Evolutionary conservation across 2,113 vertebrate genomes (phyloP).

Genomic region (Pomatorhinus ruficollis): DNA sequence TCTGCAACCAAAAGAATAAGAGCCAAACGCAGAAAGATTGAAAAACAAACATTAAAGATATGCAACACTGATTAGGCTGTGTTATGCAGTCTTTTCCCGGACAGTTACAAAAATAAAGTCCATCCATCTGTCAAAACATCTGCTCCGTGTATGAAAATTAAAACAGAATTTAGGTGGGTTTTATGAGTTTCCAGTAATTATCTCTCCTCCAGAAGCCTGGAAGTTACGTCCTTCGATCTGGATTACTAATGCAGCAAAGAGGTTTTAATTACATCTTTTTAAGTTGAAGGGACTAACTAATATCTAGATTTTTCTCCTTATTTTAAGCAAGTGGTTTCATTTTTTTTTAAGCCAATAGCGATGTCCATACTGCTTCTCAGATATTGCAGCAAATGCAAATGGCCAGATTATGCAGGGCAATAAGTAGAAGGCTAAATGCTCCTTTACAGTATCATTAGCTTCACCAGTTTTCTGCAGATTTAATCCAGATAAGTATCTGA

Average conservation of each 20-base stretch:
- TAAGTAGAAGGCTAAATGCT: neutral
- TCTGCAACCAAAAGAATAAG: conserved; percentile 49
- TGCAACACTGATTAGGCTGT: conserved; percentile 72
- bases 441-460: conserved; percentile 32
- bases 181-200: conserved; percentile 74
- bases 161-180: conserved; percentile 72
- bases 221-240: conserved; percentile 48
- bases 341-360: neutral
- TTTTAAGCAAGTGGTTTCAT: neutral
- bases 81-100: conserved; percentile 75
- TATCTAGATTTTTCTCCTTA: neutral
- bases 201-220: conserved; percentile 54
- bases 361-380: neutral
- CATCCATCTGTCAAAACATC: conserved; percentile 86
- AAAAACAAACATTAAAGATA: conserved; percentile 74
- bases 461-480: conserved; percentile 46
- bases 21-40: conserved; percentile 63
- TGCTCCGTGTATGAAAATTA: conserved; percentile 73
- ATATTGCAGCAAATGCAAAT: neutral
- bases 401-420: neutral
- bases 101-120: conserved; percentile 84
- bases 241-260: conserved; percentile 34
- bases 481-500: conserved; percentile 45
- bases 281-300: conserved; percentile 22
- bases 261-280: conserved; percentile 30